Conservation (phyloP, 1,140 invertebrate genomes). For the Cyclina sinensis region DNA sequence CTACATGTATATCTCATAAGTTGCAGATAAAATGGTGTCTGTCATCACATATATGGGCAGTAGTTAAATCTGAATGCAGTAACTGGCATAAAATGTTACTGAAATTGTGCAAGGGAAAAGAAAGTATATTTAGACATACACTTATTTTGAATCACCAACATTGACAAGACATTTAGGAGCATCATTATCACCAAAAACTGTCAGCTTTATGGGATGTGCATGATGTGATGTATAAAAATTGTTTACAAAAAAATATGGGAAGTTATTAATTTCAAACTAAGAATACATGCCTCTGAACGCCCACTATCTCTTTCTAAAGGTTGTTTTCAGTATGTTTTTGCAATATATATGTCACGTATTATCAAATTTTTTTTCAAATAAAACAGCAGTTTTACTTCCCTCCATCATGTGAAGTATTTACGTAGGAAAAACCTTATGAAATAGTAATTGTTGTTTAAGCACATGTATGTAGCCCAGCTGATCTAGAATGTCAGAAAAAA, state of each 20-base stretch:
- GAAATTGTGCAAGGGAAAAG: too few relatives aligned
- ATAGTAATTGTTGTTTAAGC: not conserved
- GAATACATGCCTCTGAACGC: not conserved
- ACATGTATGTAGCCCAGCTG: too few relatives aligned
- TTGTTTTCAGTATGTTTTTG: slow-evolving; percentile 4
- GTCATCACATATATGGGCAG: too few relatives aligned
- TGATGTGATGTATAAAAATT: not conserved
- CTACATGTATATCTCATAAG: too few relatives aligned
- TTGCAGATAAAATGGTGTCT: too few relatives aligned
- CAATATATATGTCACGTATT: slow-evolving; percentile 28
- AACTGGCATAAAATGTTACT: too few relatives aligned
- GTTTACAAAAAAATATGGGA: not conserved
- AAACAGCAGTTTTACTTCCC: slow-evolving; percentile 7
- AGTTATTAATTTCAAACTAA: slow-evolving; percentile 33
- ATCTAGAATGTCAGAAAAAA: too few relatives aligned
- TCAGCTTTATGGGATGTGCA: slow-evolving; percentile 7
- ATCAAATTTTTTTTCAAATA: slow-evolving; percentile 3
- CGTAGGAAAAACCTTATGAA: not conserved
- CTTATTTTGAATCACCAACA: too few relatives aligned
- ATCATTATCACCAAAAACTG: too few relatives aligned
- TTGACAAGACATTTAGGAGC: too few relatives aligned
- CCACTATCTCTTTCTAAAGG: slow-evolving; percentile 38
- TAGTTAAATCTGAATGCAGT: too few relatives aligned
- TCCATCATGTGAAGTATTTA: not conserved
- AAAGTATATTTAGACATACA: too few relatives aligned